phyloP scores from a whole-genome alignment of 2,888 invertebrate genomes.

The Ferrisia virgata region DNA sequence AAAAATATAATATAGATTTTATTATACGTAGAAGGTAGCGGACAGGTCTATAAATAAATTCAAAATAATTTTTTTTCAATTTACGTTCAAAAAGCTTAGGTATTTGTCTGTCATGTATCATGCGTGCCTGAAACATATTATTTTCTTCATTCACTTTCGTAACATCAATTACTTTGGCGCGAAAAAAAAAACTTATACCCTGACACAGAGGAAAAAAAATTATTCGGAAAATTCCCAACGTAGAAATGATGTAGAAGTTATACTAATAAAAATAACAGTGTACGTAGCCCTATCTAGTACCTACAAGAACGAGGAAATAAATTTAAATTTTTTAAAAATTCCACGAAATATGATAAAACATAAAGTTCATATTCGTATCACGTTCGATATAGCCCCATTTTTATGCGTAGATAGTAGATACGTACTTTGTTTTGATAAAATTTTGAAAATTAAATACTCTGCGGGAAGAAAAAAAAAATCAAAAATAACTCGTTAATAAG shows the following conservation, averaged over 20 bases:
- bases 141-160: background rate
- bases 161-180: background rate
- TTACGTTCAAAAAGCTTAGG: background rate
- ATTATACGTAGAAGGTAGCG: background rate
- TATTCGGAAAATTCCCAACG: background rate
- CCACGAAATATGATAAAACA: background rate
- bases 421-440: background rate
- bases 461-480: background rate
- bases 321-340: background rate
- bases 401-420: background rate
- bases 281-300: no score
- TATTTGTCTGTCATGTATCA: background rate
- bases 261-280: background rate
- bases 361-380: background rate
- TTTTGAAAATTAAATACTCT: background rate
- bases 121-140: background rate
- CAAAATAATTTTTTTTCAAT: background rate
- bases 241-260: background rate
- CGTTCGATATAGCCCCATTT: background rate
- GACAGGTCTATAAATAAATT: background rate
- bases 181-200: background rate
- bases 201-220: background rate
- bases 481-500: background rate
- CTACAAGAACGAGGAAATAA: background rate
- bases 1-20: background rate